A percentile compares a stretch with the other conserved stretches of the same genome.
These are phyloP conservation scores for Myripristis jacobus DNA, from an alignment of 2,797 vertebrate genomes.

Conservation along the genomic window DNA sequence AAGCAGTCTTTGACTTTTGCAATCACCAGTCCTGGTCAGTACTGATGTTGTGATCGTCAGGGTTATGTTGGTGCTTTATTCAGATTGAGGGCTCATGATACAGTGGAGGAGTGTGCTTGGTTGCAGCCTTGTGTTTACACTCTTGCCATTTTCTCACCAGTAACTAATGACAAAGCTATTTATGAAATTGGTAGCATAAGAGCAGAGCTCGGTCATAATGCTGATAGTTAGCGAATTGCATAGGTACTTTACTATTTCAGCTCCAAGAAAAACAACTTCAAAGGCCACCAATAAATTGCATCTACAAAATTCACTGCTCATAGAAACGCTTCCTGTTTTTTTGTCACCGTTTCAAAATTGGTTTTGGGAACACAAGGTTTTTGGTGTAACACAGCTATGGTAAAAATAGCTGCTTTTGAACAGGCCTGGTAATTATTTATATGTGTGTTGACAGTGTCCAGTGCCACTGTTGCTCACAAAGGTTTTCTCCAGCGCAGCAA, in stretches of 20 bases:
- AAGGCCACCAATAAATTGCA: slow-evolving; percentile 5
- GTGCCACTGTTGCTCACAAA: slow-evolving; percentile 48
- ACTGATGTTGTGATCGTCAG: background rate
- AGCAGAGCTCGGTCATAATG: background rate
- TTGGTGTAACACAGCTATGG: background rate
- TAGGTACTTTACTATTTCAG: background rate
- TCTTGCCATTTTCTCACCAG: background rate
- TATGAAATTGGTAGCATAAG: background rate
- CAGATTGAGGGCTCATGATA: background rate
- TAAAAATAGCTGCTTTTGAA: slow-evolving; percentile 6
- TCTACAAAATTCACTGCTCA: slow-evolving; percentile 9
- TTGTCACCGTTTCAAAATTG: background rate
- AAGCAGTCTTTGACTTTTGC: background rate
- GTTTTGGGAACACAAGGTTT: background rate
- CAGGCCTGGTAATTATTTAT: slow-evolving; percentile 31
- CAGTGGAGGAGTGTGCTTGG: background rate
- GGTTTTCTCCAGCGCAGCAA: slow-evolving; percentile 70
- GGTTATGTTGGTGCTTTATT: background rate
- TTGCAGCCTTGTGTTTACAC: background rate
- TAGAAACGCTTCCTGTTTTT: background rate
- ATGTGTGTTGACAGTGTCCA: background rate
- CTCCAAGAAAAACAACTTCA: background rate
- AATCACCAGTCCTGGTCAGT: background rate
- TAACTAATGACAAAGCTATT: slow-evolving; percentile 4
- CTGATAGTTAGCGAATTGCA: background rate